A percentile compares a stretch with the other conserved stretches of the same genome.
phyloP scores from a whole-genome alignment of 2,888 invertebrate species.

The Kuschelorhynchus macadamiae region DNA sequence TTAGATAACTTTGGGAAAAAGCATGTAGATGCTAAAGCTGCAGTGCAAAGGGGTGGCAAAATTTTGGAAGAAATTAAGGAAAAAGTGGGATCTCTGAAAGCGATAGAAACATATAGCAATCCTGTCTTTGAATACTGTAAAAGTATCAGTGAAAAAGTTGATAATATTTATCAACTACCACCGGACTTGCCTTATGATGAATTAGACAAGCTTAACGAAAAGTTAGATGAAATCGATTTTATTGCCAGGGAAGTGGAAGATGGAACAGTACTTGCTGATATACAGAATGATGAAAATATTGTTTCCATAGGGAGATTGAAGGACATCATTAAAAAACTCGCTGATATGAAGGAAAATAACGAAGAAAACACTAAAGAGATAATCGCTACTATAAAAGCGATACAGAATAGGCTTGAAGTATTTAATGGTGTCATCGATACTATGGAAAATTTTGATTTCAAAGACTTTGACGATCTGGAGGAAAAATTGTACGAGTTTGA shows the following conservation, averaged over 20 bases:
- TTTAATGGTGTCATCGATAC: constrained; percentile 54
- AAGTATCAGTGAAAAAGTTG: constrained; percentile 62
- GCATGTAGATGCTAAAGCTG: constrained; percentile 71
- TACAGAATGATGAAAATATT: constrained; percentile 55
- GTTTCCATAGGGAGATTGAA: constrained; percentile 52
- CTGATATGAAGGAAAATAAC: constrained; percentile 50
- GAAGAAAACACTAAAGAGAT: constrained; percentile 51
- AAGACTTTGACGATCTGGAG: constrained; percentile 64
- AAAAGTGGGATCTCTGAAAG: constrained; percentile 47
- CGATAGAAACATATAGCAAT: constrained; percentile 49
- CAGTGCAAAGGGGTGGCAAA: constrained; percentile 70
- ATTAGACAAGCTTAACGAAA: constrained; percentile 56
- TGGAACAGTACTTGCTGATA: constrained; percentile 50
- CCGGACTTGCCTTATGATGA: constrained; percentile 50
- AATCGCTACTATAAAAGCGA: constrained; percentile 49
- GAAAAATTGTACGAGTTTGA: constrained; percentile 63
- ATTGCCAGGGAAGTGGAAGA: constrained; percentile 54
- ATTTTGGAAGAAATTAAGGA: constrained; percentile 69
- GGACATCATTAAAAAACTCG: constrained; percentile 54
- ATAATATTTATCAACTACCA: constrained; percentile 58
- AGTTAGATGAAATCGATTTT: constrained; percentile 53
- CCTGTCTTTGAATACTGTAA: constrained; percentile 65
- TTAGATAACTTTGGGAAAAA: constrained; percentile 63
- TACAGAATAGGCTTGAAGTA: constrained; percentile 53
- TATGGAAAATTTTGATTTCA: constrained; percentile 51